Conservation (phyloP, 2,113 vertebrate genomes). For the Orthochromis malagaraziensis region DNA sequence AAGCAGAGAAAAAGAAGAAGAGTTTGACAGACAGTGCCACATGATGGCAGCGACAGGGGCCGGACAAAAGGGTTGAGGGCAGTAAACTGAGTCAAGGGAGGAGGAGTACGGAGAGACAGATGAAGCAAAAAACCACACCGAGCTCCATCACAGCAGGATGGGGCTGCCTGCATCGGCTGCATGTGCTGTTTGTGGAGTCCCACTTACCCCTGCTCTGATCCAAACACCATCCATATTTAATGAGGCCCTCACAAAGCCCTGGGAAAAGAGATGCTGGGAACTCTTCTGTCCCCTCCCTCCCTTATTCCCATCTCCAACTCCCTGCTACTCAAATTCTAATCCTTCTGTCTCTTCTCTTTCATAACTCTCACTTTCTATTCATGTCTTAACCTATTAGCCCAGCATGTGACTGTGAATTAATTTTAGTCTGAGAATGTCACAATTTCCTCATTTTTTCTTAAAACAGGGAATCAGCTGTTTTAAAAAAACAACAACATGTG, state of each 20-base stretch:
- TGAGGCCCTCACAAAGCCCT: conserved; percentile 57
- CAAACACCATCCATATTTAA: conserved; percentile 68
- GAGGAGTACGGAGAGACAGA: neutral
- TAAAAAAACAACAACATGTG: neutral
- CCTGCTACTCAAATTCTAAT: neutral
- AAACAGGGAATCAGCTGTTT: neutral
- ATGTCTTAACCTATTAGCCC: neutral
- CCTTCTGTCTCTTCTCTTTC: neutral
- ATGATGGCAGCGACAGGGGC: neutral
- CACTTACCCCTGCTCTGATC: conserved; percentile 58
- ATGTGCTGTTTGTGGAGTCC: conserved; percentile 53
- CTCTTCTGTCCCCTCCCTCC: neutral
- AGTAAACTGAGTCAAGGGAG: neutral
- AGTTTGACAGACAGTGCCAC: neutral
- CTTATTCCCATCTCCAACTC: neutral
- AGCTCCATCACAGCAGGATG: neutral
- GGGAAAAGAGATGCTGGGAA: conserved; percentile 55
- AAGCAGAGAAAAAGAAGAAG: neutral
- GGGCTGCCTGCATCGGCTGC: neutral
- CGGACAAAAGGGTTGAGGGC: neutral
- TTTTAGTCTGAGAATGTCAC: neutral
- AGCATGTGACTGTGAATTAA: neutral
- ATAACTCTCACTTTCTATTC: neutral
- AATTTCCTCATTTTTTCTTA: neutral
- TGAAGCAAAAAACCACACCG: neutral